Percentiles rank a stretch among this genome's conserved stretches.
Evolutionary conservation across 1,140 invertebrate genomes (phyloP).

Genomic region (Holotrichia oblita): DNA sequence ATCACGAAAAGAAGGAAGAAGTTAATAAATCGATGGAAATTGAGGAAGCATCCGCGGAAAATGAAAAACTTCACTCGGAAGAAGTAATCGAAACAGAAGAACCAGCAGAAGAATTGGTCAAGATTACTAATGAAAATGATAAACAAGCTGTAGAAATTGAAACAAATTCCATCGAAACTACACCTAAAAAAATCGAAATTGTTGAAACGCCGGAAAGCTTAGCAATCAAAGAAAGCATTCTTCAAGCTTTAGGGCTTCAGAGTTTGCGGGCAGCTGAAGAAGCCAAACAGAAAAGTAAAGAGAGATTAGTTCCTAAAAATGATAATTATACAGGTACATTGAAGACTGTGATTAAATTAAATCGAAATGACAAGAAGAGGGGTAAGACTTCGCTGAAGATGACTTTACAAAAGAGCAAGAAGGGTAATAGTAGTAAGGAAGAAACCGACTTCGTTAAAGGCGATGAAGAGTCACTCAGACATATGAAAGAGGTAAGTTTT

Average conservation of each 20-base stretch:
- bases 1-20: not conserved
- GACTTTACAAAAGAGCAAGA: conserved; percentile 78
- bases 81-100: not conserved
- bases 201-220: conserved; percentile 67
- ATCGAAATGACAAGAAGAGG: conserved; percentile 69
- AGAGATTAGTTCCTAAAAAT: conserved; percentile 64
- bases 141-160: conserved; percentile 42
- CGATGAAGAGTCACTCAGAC: conserved; percentile 76
- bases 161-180: conserved; percentile 56
- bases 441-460: conserved; percentile 64
- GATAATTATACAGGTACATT: conserved; percentile 76
- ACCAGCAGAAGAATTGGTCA: conserved; percentile 32
- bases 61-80: not conserved
- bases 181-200: conserved; percentile 58
- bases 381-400: conserved; percentile 77
- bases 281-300: conserved; percentile 64
- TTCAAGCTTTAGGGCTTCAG: conserved; percentile 71
- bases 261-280: conserved; percentile 70
- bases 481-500: conserved; percentile 76
- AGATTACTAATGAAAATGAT: conserved; percentile 37
- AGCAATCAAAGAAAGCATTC: conserved; percentile 69
- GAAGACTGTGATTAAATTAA: conserved; percentile 81
- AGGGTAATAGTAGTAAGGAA: conserved; percentile 62
- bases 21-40: conserved; percentile 41
- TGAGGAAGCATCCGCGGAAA: not conserved